Base-by-base conservation (phyloP, 1,140 invertebrate species). In the Olivierus martensii region DNA sequence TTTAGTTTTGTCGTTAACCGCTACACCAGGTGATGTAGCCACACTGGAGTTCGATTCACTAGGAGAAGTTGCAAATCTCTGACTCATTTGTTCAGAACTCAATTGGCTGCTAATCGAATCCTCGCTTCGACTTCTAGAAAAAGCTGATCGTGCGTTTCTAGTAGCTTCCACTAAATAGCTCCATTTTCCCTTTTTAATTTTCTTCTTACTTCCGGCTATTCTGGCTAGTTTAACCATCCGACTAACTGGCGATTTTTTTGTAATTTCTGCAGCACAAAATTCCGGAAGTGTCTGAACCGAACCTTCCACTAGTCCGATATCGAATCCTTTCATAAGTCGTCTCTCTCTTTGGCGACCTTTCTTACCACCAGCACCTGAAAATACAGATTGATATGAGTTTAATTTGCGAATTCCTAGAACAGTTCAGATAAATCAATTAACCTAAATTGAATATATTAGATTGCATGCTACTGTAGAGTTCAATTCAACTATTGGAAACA, bases 311-410 rank as follows among this genome's bases (percentile, higher is more conserved):
- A 62, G 55, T 36, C 62, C 62, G 35, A 66, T 63, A 70, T 93
- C 90, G 74, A 93, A 93, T 2, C 89, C 89, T 67, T 93, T 93
- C 87, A 92, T 91, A 22, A 93, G 71, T 1, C 88, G 78, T 0
- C 89, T 76, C 65, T 92, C 88, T 70, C 90, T 89, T 68, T 91
- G 87, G 0, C 88, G 78, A 65, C 90, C 91, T 72, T 91, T 92
- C 71, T 91, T 91, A 35, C 89, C 87, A 56, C 87, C 86, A 59
- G 84, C 80, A 66, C 85, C 86, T 79, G 73, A 41, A 65, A 58
- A 51, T 46, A 51, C 41, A 43, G 9, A 39, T 17, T 39, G 12
- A 39, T 12, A 17, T 39, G 12, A 39, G 38, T 39, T 39, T 39
- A 39, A 12, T 12, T 12, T 39, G 38, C 38, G 17, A 39, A 39